phyloP scores from a whole-genome alignment of 2,113 vertebrate genomes.

The Perca fluviatilis region DNA sequence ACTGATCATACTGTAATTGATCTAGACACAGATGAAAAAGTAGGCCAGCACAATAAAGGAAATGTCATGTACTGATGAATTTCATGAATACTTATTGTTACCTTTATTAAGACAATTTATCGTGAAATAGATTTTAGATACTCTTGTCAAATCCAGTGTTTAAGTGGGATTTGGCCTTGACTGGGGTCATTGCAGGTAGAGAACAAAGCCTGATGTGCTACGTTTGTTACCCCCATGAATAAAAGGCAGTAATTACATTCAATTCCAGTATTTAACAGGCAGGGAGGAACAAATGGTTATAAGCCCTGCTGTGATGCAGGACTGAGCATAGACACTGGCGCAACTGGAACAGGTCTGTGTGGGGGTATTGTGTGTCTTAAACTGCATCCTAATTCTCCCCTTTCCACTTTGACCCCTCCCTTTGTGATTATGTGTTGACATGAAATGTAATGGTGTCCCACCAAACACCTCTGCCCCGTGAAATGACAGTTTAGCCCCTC shows the following conservation, averaged over 20 bases:
- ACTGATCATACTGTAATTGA: neutral
- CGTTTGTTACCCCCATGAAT: neutral
- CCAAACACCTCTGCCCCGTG: slow-evolving; percentile 26
- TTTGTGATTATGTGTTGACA: slow-evolving; percentile 40
- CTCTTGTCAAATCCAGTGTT: neutral
- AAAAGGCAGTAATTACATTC: neutral
- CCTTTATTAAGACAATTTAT: neutral
- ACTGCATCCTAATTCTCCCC: neutral
- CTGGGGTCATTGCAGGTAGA: neutral
- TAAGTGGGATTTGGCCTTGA: neutral
- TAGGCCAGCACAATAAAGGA: neutral
- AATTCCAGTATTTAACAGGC: neutral
- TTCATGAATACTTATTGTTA: neutral
- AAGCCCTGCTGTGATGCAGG: neutral
- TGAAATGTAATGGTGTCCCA: slow-evolving; percentile 20
- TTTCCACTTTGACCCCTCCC: slow-evolving; percentile 14
- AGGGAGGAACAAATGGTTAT: neutral
- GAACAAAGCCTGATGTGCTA: neutral
- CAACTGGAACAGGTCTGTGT: neutral
- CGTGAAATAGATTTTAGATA: neutral
- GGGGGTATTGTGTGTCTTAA: neutral
- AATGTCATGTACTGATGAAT: neutral
- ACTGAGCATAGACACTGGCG: neutral
- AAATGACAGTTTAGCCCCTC: slow-evolving; percentile 28
- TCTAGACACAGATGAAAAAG: neutral